Percentiles rank a stretch among this genome's conserved stretches.
Evolutionary conservation across 2,888 invertebrate species (phyloP).

Genomic region (Cataglyphis cursor): DNA sequence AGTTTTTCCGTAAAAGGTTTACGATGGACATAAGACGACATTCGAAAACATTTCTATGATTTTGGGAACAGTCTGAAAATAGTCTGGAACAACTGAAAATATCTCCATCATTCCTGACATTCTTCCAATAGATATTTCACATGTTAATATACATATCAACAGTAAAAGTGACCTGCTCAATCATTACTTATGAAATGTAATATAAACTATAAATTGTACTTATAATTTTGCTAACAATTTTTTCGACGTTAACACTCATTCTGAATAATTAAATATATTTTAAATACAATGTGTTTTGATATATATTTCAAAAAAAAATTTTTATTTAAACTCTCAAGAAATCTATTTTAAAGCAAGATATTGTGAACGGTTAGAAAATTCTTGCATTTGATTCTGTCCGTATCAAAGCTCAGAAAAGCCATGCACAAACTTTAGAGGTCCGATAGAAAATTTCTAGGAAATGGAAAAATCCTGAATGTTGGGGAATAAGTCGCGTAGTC

Average conservation of each 20-base stretch:
- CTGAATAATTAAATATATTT: constrained; percentile 12
- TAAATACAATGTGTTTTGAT: neutral
- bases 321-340: neutral
- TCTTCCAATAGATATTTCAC: constrained; percentile 30
- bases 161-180: neutral
- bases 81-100: constrained; percentile 30
- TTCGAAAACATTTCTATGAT: constrained; percentile 13
- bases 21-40: neutral
- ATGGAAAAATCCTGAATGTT: constrained; percentile 17
- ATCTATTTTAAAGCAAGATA: constrained; percentile 7
- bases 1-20: constrained; percentile 1
- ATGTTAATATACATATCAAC: neutral
- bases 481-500: constrained; percentile 17
- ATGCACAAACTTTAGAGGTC: constrained; percentile 15
- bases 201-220: neutral
- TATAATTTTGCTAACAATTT: neutral
- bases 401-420: constrained; percentile 24
- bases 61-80: constrained; percentile 7
- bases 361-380: neutral
- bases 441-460: constrained; percentile 28
- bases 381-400: constrained; percentile 17
- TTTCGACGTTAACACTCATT: neutral
- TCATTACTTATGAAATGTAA: constrained; percentile 37
- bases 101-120: constrained; percentile 9
- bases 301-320: neutral